phyloP scores from a whole-genome alignment of 1,140 invertebrate genomes.

The Aricia agestis region DNA sequence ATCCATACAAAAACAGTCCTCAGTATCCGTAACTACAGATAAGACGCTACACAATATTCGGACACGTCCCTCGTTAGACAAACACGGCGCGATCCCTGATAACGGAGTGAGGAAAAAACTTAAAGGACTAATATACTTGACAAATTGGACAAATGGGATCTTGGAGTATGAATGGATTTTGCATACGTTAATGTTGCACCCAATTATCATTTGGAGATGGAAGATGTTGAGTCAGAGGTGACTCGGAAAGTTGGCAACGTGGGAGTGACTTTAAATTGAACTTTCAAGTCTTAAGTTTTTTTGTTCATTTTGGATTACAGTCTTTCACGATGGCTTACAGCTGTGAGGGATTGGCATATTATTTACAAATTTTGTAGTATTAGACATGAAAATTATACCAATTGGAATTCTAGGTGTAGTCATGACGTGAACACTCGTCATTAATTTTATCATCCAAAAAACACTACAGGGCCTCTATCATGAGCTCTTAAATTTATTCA shows the following conservation, averaged over 20 bases:
- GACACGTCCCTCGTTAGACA: slow-evolving; percentile 73
- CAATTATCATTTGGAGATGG: neutral
- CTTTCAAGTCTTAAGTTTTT: too few relatives aligned
- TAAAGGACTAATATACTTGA: slow-evolving; percentile 52
- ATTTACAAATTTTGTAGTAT: too few relatives aligned
- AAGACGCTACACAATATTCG: slow-evolving; percentile 70
- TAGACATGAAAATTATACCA: too few relatives aligned
- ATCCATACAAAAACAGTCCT: slow-evolving; percentile 36
- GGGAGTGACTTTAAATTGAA: neutral
- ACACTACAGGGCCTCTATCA: too few relatives aligned
- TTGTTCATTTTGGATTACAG: too few relatives aligned
- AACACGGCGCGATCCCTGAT: slow-evolving; percentile 65
- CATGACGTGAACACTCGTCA: too few relatives aligned
- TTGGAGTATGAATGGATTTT: slow-evolving; percentile 32
- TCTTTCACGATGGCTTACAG: too few relatives aligned
- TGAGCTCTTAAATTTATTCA: too few relatives aligned
- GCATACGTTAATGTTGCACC: slow-evolving; percentile 4
- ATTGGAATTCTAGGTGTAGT: too few relatives aligned
- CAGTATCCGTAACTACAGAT: slow-evolving; percentile 38
- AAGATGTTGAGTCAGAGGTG: neutral
- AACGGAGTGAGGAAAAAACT: slow-evolving; percentile 53
- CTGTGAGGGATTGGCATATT: too few relatives aligned
- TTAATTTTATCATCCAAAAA: too few relatives aligned
- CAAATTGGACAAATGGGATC: slow-evolving; percentile 55
- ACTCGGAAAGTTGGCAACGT: neutral